Evolutionary conservation across 2,113 vertebrate genomes (phyloP).

Genomic region (Apteryx owenii): DNA sequence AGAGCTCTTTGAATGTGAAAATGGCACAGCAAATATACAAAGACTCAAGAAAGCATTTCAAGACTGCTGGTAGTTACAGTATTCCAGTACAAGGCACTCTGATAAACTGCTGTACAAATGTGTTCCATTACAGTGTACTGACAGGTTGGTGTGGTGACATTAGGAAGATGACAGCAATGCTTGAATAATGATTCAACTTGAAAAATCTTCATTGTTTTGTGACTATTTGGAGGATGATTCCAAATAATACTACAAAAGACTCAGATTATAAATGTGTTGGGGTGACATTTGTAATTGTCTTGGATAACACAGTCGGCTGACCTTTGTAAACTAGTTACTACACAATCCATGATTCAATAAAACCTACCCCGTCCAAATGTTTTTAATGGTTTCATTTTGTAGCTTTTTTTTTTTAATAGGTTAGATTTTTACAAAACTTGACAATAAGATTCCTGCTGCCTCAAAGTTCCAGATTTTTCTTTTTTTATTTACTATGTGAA

Average conservation of each 20-base stretch:
- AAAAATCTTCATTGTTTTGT: slow-evolving; percentile 9
- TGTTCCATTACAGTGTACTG: not conserved
- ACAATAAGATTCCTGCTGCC: not conserved
- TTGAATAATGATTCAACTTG: not conserved
- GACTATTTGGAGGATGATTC: not conserved
- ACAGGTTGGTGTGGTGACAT: not conserved
- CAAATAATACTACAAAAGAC: not conserved
- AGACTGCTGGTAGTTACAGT: not conserved
- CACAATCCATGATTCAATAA: not conserved
- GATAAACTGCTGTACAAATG: not conserved
- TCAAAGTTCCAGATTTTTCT: not conserved
- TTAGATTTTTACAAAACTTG: not conserved
- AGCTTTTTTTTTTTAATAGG: not conserved
- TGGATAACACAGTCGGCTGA: not conserved
- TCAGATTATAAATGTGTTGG: not conserved
- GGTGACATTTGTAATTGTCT: not conserved
- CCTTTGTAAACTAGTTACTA: not conserved
- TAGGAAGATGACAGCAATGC: not conserved
- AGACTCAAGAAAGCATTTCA: slow-evolving; percentile 8
- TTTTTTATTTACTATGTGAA: not conserved
- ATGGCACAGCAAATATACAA: rapidly evolving
- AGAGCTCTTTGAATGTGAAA: not conserved
- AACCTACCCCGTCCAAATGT: not conserved
- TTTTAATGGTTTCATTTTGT: not conserved
- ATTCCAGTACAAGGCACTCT: not conserved